Conservation (phyloP, 2,797 vertebrate species). For the Distichodus sexfasciatus region DNA sequence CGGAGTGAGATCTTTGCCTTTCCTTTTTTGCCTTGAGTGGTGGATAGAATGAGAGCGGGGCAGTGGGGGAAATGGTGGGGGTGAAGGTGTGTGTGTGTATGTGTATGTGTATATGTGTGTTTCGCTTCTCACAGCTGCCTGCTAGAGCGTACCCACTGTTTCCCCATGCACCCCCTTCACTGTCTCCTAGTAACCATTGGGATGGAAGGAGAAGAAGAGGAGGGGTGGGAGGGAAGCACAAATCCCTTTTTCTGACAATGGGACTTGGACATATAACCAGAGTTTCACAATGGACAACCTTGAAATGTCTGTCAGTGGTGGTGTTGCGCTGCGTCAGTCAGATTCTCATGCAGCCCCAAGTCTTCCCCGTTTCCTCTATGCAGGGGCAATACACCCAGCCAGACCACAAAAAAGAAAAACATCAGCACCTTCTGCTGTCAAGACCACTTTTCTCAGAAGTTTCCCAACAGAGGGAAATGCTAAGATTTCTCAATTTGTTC, state of each 20-base stretch:
- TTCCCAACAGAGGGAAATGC: neutral
- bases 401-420: neutral
- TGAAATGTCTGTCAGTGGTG: neutral
- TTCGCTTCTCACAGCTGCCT: constrained; percentile 55
- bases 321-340: constrained; percentile 27
- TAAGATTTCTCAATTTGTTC: neutral
- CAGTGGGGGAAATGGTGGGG: neutral
- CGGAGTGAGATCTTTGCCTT: constrained; percentile 6
- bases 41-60: neutral
- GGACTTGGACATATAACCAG: constrained; percentile 12
- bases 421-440: neutral
- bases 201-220: constrained; percentile 50
- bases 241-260: constrained; percentile 35
- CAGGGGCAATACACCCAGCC: neutral
- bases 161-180: constrained; percentile 36
- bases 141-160: constrained; percentile 50
- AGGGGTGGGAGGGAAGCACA: constrained; percentile 27
- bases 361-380: neutral
- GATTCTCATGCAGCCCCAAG: constrained; percentile 5
- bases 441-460: neutral
- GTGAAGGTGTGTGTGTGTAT: neutral
- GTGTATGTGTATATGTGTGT: neutral
- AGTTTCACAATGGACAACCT: constrained; percentile 3
- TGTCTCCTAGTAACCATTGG: constrained; percentile 53
- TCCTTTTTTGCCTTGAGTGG: neutral